These are phyloP conservation scores for Griposia aprilina DNA, from an alignment of 2,888 invertebrate species.

Conservation along the genomic window DNA sequence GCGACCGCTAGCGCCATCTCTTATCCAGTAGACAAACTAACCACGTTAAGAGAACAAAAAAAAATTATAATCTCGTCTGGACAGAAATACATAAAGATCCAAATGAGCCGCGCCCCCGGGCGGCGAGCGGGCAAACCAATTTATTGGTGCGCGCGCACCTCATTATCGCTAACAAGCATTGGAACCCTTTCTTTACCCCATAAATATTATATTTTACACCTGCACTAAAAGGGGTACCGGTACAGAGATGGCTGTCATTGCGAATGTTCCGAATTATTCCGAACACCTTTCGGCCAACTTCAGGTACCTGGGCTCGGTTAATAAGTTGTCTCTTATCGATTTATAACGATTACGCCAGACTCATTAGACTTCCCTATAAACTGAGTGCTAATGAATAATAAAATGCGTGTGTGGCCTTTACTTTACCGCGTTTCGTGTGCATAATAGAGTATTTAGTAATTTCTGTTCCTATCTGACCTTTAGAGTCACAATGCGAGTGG, in stretches of 20 bases:
- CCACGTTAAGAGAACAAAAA: slow-evolving; percentile 56
- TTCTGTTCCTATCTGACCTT: slow-evolving; percentile 54
- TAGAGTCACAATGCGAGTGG: slow-evolving; percentile 12
- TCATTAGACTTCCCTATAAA: slow-evolving; percentile 46
- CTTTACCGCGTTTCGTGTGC: slow-evolving; percentile 22
- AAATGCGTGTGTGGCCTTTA: slow-evolving; percentile 46
- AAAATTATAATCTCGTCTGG: slow-evolving; percentile 71
- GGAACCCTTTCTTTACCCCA: slow-evolving; percentile 87
- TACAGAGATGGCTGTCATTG: slow-evolving; percentile 64
- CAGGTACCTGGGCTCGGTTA: slow-evolving; percentile 48
- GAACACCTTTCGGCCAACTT: slow-evolving; percentile 63
- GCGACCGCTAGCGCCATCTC: slow-evolving; percentile 81
- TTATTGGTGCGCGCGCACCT: slow-evolving; percentile 88
- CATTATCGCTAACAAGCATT: slow-evolving; percentile 89
- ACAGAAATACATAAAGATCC: slow-evolving; percentile 86
- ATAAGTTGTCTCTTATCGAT: slow-evolving; percentile 65
- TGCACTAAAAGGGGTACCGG: slow-evolving; percentile 79
- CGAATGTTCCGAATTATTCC: slow-evolving; percentile 64
- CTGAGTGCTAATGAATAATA: slow-evolving; percentile 58
- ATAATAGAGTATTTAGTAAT: slow-evolving; percentile 49
- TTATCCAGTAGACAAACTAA: slow-evolving; percentile 77
- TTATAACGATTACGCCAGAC: slow-evolving; percentile 46
- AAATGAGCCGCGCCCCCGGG: slow-evolving; percentile 87
- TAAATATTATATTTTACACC: slow-evolving; percentile 90
- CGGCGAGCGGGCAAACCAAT: slow-evolving; percentile 84